Conservation (phyloP, 2,888 invertebrate species). For the Drosophila subsilvestris region DNA sequence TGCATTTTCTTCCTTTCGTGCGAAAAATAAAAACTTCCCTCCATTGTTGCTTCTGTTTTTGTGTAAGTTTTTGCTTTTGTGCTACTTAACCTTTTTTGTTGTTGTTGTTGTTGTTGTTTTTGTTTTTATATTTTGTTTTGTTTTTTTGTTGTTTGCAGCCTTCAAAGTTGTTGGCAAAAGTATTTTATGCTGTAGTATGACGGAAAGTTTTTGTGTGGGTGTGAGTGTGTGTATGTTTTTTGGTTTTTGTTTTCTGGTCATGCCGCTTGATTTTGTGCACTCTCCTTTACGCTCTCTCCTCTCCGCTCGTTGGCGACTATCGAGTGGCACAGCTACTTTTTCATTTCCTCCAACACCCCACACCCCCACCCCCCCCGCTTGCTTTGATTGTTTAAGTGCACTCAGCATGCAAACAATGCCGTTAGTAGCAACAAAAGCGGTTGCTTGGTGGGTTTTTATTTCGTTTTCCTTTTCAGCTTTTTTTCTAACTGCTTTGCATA, state of each 20-base stretch:
- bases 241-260: conserved; percentile 34
- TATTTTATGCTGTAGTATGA: conserved; percentile 52
- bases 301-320: conserved; percentile 18
- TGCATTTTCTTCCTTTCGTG: conserved; percentile 18
- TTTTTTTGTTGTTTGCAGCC: conserved; percentile 31
- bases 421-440: conserved; percentile 41
- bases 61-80: conserved; percentile 45
- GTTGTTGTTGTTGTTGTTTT: conserved; percentile 9
- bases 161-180: conserved; percentile 55
- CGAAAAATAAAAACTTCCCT: neutral
- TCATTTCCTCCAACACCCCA: conserved; percentile 14
- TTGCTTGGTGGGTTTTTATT: conserved; percentile 10
- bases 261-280: conserved; percentile 50
- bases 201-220: conserved; percentile 39
- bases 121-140: conserved; percentile 4
- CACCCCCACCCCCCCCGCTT: conserved; percentile 10
- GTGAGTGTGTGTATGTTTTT: conserved; percentile 7
- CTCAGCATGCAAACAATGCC: conserved; percentile 47
- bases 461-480: conserved; percentile 26
- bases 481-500: conserved; percentile 29
- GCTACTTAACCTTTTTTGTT: conserved; percentile 53
- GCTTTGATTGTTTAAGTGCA: conserved; percentile 51
- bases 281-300: conserved; percentile 10
- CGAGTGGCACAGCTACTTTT: conserved; percentile 47
- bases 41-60: conserved; percentile 17